Conservation (phyloP, 2,797 vertebrate species). For the Alfaro cultratus region DNA sequence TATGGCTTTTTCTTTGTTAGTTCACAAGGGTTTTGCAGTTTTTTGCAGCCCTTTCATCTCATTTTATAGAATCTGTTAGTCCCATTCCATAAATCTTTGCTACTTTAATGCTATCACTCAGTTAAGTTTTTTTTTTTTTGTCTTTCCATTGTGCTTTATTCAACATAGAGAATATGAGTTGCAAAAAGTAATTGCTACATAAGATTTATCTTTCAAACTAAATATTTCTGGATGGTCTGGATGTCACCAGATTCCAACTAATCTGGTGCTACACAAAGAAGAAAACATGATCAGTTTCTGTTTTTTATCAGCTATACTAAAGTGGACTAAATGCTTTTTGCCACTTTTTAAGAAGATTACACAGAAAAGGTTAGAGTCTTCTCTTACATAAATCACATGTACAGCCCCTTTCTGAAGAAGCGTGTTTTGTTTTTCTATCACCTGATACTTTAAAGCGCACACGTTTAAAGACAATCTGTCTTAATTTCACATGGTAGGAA, state of each 20-base stretch:
- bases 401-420: slow-evolving; percentile 32
- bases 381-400: slow-evolving; percentile 52
- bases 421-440: slow-evolving; percentile 46
- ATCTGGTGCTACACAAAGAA: slow-evolving; percentile 26
- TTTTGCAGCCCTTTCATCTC: background rate
- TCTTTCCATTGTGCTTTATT: slow-evolving; percentile 39
- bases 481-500: slow-evolving; percentile 60
- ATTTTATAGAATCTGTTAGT: background rate
- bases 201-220: slow-evolving; percentile 15
- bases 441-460: slow-evolving; percentile 63
- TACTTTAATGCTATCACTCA: slow-evolving; percentile 14
- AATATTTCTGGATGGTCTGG: slow-evolving; percentile 36
- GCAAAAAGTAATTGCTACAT: slow-evolving; percentile 18
- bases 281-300: slow-evolving; percentile 12
- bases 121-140: slow-evolving; percentile 35
- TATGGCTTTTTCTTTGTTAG: slow-evolving; percentile 50
- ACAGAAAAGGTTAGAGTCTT: slow-evolving; percentile 32
- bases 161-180: slow-evolving; percentile 11
- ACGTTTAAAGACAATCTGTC: slow-evolving; percentile 61
- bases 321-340: slow-evolving; percentile 29
- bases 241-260: slow-evolving; percentile 15
- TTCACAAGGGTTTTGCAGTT: slow-evolving; percentile 21
- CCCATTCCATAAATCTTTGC: slow-evolving; percentile 41
- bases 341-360: slow-evolving; percentile 17
- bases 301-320: slow-evolving; percentile 25